Evolutionary conservation across 1,140 invertebrate species (phyloP).

Genomic region (Anastatus disparis): DNA sequence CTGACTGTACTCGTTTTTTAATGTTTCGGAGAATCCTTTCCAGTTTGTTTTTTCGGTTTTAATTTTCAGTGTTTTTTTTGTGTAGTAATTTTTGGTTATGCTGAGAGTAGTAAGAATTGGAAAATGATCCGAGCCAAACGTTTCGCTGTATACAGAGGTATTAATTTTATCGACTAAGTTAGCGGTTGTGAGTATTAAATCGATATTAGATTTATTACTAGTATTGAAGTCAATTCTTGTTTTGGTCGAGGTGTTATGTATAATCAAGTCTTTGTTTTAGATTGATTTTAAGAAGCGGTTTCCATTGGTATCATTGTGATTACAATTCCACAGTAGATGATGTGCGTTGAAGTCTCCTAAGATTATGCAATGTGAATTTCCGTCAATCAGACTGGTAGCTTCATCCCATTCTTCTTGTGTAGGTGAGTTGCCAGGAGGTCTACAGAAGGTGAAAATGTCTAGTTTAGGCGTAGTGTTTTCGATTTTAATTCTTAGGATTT

Average conservation of each 20-base stretch:
- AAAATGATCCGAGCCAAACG: conserved; percentile 51
- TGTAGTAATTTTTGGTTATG: not conserved
- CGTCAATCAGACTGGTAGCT: not conserved
- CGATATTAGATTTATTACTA: conserved; percentile 6
- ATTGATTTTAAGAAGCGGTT: not conserved
- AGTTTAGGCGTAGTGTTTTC: not conserved
- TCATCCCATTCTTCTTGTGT: too few species aligned
- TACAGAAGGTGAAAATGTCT: not conserved
- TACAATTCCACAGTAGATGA: not conserved
- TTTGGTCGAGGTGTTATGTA: not conserved
- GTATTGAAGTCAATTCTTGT: not conserved
- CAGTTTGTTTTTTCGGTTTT: not conserved
- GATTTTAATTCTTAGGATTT: too few species aligned
- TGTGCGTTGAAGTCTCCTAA: not conserved
- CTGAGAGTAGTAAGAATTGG: not conserved
- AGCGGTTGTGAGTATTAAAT: conserved; percentile 3
- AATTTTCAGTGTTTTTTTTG: not conserved
- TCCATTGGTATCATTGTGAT: not conserved
- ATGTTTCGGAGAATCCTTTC: not conserved
- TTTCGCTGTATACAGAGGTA: conserved; percentile 30
- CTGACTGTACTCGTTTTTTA: not conserved
- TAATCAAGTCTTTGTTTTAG: not conserved
- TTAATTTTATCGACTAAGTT: not conserved
- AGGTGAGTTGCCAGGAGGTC: not conserved
- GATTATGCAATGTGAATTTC: not conserved